Base-by-base conservation (phyloP, 2,888 invertebrate genomes). In the Synergus gifuensis region DNA sequence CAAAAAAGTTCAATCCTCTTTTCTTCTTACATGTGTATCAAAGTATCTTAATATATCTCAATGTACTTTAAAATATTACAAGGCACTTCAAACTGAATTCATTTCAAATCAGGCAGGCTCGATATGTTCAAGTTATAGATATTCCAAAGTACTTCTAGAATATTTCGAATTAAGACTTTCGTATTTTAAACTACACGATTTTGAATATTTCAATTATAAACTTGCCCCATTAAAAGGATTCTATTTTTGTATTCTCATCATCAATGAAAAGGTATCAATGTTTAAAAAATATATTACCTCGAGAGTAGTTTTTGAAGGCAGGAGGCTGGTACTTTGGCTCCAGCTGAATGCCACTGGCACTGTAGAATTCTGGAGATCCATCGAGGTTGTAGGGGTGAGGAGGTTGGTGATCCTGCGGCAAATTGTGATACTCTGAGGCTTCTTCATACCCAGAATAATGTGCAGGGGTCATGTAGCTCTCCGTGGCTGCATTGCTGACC, bases 261-360 rank as follows among this genome's bases (percentile, higher is more conserved):
- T 28, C 28, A 28, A 28, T 28, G 28, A 28, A 28, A 28, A 28
- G 28, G 2, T 28, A 28, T 28, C 28, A 28, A 28, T 28, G 3
- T 28, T 28, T 28, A 28, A 44, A 14, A 9, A n/a, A 78, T 42
- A 83, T 93, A 28, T 94, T 86, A 95, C 96, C 94, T 94, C 96
- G 94, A 80, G 95, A 94, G 92, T 96, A 96, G 88, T 94, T 95
- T 93, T 96, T 96, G 90, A 94, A 94, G 83, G 94, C 93, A 87
- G 94, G 94, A 77, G 95, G 95, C 90, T 96, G 95, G 92, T 96
- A 96, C 92, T 96, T 96, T 89, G 95, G 94, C 90, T 96, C 95
- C 90, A 94, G 91, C 79, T 91, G 92, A 79, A 93, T 91, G 85
- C 92, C 93, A 85, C 92, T 93, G 87, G 95, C 94, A 86, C 95